A percentile compares a stretch with the other conserved stretches of the same genome.
These are phyloP conservation scores for Pristionchus pacificus DNA, from an alignment of 1,140 invertebrate species.

Conservation along the genomic window DNA sequence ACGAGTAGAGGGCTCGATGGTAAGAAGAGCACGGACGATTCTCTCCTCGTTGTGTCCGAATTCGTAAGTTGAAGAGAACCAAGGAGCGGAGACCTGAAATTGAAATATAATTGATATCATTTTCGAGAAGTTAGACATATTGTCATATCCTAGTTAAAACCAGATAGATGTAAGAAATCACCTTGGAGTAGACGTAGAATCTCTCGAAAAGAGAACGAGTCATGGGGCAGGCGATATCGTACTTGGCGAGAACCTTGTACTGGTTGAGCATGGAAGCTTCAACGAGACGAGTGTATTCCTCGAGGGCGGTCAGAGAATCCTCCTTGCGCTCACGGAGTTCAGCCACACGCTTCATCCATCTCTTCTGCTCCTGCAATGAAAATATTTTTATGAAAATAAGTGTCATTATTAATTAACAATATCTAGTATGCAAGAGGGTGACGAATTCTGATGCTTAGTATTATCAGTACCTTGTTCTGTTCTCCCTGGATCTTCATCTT, in stretches of 20 bases:
- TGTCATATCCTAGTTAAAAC: no score
- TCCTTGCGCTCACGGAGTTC: no score
- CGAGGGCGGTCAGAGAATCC: no score
- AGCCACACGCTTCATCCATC: conserved; percentile 18
- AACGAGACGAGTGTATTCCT: conserved; percentile 11
- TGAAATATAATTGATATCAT: no score
- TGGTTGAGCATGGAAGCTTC: conserved; percentile 25
- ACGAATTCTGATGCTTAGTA: no score
- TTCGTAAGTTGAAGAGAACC: conserved; percentile 29
- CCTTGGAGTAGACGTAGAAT: no score
- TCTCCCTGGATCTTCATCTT: conserved; percentile 29
- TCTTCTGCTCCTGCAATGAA: conserved; percentile 20
- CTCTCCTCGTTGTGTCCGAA: conserved; percentile 6
- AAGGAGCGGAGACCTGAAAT: no score
- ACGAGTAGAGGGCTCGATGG: conserved; percentile 21
- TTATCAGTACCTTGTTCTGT: conserved; percentile 21
- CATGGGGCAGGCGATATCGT: conserved; percentile 19
- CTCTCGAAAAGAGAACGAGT: conserved; percentile 21
- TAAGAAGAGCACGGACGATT: conserved; percentile 11
- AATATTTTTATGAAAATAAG: no score
- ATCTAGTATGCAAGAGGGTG: no score
- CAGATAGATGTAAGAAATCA: no score
- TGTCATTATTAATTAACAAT: no score
- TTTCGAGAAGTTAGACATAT: no score
- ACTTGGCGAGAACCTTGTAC: conserved; percentile 27